phyloP scores from a whole-genome alignment of 2,797 vertebrate species.

The Saguinus oedipus region DNA sequence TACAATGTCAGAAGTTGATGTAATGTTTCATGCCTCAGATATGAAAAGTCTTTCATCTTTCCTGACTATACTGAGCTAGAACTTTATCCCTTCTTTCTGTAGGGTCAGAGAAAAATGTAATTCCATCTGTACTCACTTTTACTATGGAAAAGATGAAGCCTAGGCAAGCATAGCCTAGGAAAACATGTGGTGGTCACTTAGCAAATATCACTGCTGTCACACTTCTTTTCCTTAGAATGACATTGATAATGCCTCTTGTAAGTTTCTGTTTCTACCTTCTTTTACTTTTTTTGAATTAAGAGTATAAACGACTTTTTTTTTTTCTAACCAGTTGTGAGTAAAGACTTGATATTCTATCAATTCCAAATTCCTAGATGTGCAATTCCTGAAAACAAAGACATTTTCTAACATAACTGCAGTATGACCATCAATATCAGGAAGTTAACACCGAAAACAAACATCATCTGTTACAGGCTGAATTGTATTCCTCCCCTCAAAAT shows the following conservation, averaged over 20 bases:
- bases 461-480: neutral
- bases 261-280: neutral
- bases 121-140: neutral
- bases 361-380: neutral
- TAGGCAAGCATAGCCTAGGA: neutral
- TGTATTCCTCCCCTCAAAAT: neutral
- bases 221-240: neutral
- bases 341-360: neutral
- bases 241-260: neutral
- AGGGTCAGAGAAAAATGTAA: neutral
- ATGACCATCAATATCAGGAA: neutral
- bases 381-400: neutral
- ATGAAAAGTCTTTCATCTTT: slow-evolving; percentile 41
- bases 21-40: neutral
- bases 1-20: neutral
- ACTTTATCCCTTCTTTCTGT: neutral
- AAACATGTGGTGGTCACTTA: neutral
- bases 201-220: neutral
- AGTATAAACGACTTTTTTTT: neutral
- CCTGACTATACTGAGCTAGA: neutral
- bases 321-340: neutral
- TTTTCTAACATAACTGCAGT: neutral
- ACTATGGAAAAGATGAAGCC: neutral
- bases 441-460: neutral
- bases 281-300: neutral